phyloP scores from a whole-genome alignment of 2,888 invertebrate genomes.

The Drosophila phalerata region DNA sequence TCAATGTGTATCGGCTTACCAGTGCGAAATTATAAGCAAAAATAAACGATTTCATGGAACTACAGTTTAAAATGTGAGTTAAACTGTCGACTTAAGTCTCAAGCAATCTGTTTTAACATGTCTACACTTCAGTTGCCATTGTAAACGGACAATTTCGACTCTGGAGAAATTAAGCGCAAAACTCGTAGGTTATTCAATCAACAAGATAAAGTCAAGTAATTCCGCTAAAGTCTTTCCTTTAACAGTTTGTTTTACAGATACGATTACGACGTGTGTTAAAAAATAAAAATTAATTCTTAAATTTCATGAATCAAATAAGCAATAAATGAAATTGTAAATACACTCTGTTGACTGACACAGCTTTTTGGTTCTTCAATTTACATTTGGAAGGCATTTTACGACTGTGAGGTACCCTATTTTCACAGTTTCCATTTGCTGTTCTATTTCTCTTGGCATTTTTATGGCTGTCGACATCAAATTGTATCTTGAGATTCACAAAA shows the following conservation, averaged over 20 bases:
- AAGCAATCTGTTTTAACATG: constrained; percentile 6
- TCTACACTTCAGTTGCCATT: constrained; percentile 2
- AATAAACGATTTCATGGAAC: background rate
- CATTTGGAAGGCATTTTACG: constrained; percentile 49
- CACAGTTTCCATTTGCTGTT: constrained; percentile 44
- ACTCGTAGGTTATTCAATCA: constrained; percentile 25
- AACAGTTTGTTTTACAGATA: constrained; percentile 28
- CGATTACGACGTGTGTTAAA: constrained; percentile 14
- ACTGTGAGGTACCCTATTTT: constrained; percentile 22
- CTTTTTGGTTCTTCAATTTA: constrained; percentile 51
- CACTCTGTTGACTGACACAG: constrained; percentile 7
- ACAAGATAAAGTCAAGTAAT: background rate
- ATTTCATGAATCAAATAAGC: constrained; percentile 26
- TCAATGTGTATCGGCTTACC: constrained; percentile 27
- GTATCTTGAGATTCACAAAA: constrained; percentile 58
- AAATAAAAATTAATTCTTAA: constrained; percentile 26
- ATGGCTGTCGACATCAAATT: constrained; percentile 55
- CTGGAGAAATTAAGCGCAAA: constrained; percentile 12
- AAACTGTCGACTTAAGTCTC: background rate
- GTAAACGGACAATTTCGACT: background rate
- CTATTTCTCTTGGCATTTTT: constrained; percentile 56
- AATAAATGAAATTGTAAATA: constrained; percentile 44
- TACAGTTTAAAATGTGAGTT: background rate
- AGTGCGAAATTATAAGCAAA: constrained; percentile 29
- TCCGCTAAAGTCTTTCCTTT: background rate